A percentile compares a stretch with the other conserved stretches of the same genome.
These are phyloP conservation scores for Neomicropteryx cornuta DNA, from an alignment of 1,140 invertebrate species.

Conservation along the genomic window DNA sequence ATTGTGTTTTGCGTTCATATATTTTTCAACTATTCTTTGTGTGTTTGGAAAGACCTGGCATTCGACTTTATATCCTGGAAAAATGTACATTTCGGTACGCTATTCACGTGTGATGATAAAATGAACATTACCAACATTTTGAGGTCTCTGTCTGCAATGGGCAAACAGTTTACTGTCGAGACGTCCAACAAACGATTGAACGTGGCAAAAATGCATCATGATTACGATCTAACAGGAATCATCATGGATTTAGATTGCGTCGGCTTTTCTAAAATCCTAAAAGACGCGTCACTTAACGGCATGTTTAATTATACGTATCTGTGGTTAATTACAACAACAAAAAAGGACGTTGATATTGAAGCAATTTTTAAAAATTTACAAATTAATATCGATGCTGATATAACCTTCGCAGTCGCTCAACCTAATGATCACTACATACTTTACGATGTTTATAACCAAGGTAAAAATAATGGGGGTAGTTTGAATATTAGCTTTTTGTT, in stretches of 20 bases:
- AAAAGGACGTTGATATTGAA: conserved; percentile 1
- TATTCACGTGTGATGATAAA: too few species aligned
- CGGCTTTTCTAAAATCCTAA: background rate
- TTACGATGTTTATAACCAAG: conserved; percentile 13
- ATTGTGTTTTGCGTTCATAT: too few species aligned
- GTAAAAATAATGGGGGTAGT: conserved; percentile 7
- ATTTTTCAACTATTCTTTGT: too few species aligned
- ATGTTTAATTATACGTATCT: conserved; percentile 9
- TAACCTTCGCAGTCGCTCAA: conserved; percentile 3
- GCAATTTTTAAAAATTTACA: conserved; percentile 5
- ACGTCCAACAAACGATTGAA: too few species aligned
- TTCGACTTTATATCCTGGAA: too few species aligned
- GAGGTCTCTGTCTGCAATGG: too few species aligned
- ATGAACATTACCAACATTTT: too few species aligned
- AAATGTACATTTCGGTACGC: too few species aligned
- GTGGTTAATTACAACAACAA: conserved; percentile 8
- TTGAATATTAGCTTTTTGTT: conserved; percentile 7
- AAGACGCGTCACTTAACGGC: background rate
- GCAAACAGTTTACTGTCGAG: too few species aligned
- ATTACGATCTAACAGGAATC: too few species aligned
- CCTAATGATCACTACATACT: conserved; percentile 5
- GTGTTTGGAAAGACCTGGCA: too few species aligned
- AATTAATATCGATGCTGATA: conserved; percentile 14
- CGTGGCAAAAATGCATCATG: too few species aligned
- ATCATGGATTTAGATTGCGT: background rate